Evolutionary conservation across 2,888 invertebrate species (phyloP).

Genomic region (Hipparchia sbordonii): DNA sequence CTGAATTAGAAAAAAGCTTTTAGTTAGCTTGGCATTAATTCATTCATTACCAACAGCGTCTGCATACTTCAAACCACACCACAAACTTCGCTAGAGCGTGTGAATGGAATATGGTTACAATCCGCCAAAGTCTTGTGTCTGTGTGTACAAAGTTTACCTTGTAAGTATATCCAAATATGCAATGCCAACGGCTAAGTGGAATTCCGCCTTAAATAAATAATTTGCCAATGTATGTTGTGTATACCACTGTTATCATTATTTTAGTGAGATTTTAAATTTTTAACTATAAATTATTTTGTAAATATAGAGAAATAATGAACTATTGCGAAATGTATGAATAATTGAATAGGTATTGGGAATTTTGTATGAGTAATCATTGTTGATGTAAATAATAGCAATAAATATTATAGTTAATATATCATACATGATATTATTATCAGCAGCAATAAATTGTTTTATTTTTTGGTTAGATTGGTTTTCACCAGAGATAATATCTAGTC

Average conservation of each 20-base stretch:
- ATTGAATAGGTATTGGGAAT: conserved; percentile 16
- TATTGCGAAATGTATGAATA: conserved; percentile 25
- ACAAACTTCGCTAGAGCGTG: too few species aligned
- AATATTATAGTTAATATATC: background rate
- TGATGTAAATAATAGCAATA: conserved; percentile 32
- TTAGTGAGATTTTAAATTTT: conserved; percentile 9
- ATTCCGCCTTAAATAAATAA: background rate
- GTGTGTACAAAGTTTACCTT: too few species aligned
- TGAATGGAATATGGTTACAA: too few species aligned
- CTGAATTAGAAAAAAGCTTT: too few species aligned
- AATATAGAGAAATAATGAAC: conserved; percentile 18
- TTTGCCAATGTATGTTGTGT: conserved; percentile 2
- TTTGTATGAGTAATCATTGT: conserved; percentile 24
- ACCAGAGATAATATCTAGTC: too few species aligned
- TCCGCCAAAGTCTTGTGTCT: too few species aligned
- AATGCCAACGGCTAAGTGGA: background rate
- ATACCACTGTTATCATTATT: conserved; percentile 4
- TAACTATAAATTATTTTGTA: conserved; percentile 24
- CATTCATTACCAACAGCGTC: too few species aligned
- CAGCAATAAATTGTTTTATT: conserved; percentile 17
- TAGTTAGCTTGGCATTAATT: too few species aligned
- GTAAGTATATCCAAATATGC: background rate
- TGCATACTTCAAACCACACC: too few species aligned
- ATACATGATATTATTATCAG: conserved; percentile 19
- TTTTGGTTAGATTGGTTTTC: background rate